These are phyloP conservation scores for Falcaria lacertinaria DNA, from an alignment of 2,888 invertebrate genomes.

Conservation along the genomic window DNA sequence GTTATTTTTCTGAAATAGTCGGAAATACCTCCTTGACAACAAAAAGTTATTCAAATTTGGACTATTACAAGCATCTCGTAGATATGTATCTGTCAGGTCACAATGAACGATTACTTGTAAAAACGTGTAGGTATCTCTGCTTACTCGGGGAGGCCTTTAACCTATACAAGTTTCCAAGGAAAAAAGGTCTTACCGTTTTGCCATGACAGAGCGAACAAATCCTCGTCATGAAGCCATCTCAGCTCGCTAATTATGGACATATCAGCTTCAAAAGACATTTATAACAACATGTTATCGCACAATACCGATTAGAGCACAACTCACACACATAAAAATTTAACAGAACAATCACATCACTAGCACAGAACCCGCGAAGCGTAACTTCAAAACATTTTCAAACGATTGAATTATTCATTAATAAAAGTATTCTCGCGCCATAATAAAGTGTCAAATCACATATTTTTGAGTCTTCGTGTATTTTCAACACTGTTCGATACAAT, in stretches of 20 bases:
- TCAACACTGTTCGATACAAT: conserved; percentile 3
- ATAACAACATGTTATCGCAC: conserved; percentile 60
- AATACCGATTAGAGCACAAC: conserved; percentile 38
- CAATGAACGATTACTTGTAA: too few species aligned
- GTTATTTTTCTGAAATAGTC: too few species aligned
- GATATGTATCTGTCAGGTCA: too few species aligned
- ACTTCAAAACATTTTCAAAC: conserved; percentile 47
- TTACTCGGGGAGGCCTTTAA: background rate
- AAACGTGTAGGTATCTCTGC: too few species aligned
- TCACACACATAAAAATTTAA: conserved; percentile 39
- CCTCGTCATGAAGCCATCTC: conserved; percentile 74
- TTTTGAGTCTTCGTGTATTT: background rate
- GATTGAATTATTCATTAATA: conserved; percentile 42
- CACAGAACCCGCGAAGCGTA: conserved; percentile 42
- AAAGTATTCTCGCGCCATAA: conserved; percentile 25
- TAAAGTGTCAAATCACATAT: background rate
- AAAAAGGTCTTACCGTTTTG: conserved; percentile 65
- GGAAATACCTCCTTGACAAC: too few species aligned
- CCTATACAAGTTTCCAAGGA: conserved; percentile 3
- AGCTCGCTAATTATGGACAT: conserved; percentile 76
- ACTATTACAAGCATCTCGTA: too few species aligned
- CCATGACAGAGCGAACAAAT: conserved; percentile 71
- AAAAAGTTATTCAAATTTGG: too few species aligned
- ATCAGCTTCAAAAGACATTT: conserved; percentile 71
- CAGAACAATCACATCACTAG: conserved; percentile 57